A percentile compares a stretch with the other conserved stretches of the same genome.
Conservation (phyloP, 1,140 invertebrate genomes). For the Lordiphosa mommai region DNA sequence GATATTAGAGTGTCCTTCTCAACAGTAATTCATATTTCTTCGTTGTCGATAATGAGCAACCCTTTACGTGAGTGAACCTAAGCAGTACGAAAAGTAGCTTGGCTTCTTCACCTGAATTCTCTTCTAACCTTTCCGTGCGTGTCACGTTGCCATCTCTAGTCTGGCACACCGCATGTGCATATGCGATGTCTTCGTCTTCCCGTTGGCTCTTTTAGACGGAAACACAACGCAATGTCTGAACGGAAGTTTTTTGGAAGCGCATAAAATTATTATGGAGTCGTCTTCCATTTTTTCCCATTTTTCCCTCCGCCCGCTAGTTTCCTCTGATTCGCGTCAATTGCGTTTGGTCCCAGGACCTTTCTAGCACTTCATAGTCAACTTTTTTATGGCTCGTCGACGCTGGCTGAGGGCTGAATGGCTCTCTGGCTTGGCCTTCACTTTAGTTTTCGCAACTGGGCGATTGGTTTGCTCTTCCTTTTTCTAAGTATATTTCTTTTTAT, state of each 20-base stretch:
- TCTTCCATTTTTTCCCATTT: constrained; percentile 35
- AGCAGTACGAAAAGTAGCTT: too few relatives aligned
- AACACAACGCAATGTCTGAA: constrained; percentile 71
- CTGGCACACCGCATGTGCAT: not conserved
- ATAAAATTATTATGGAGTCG: constrained; percentile 77
- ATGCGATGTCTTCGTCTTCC: constrained; percentile 40
- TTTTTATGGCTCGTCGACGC: constrained; percentile 35
- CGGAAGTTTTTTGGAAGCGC: constrained; percentile 77
- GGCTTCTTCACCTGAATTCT: too few relatives aligned
- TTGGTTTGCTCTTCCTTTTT: constrained; percentile 27
- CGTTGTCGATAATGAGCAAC: too few relatives aligned
- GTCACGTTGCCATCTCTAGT: constrained; percentile 10
- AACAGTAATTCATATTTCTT: too few relatives aligned
- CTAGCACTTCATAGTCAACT: constrained; percentile 65
- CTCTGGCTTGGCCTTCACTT: constrained; percentile 40
- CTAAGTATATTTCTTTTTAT: constrained; percentile 50
- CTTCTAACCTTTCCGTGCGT: too few relatives aligned
- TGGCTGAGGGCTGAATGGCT: too few relatives aligned
- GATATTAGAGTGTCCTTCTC: too few relatives aligned
- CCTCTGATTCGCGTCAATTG: constrained; percentile 59
- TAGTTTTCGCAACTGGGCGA: constrained; percentile 35
- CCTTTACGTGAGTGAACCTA: too few relatives aligned
- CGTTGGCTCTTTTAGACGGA: constrained; percentile 41
- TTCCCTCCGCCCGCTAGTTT: not conserved
- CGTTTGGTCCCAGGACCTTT: constrained; percentile 45